Evolutionary conservation across 1,140 invertebrate genomes (phyloP), one percentile per base, ranked within the genome.

Genomic region (Halyomorpha halys): DNA sequence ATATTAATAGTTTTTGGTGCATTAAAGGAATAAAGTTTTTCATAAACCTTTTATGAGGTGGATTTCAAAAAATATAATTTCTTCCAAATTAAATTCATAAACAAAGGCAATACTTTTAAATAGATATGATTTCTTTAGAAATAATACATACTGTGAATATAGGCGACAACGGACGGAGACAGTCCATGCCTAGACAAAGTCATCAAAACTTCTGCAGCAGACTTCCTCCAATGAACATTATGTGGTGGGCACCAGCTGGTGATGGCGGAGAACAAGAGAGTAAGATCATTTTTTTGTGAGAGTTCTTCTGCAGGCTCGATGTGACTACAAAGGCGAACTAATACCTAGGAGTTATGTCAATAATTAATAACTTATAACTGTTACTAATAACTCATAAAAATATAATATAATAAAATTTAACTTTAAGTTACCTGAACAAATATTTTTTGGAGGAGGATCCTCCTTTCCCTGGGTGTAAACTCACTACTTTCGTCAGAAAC

Each of bases 181-280:
- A 98, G 80, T 47, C 94, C 93, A 78, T 98, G 94, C 71, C 92
- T 81, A 18, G 94, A 95, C 64, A 98, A 79, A 13, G 94, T 97
- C 82, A 97, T 94, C 62, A 98, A 78, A 63, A 98, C 92, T 82
- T 98, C 94, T 25, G 91, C 90, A 0, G 94, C 93, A 69, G 89
- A 95, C 77, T 97, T 97, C 66, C 96, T 83, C 97, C 97, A 99
- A 74, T 92, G 86, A 47, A 89, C 83, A 76, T 98, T 98, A 70
- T 96, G 86, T 15, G 86, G 80, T 11, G 91, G 89, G 77, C 94
- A 98, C 80, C 86, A 92, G 59, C 89, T 94, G 25, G 94, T 97
- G 62, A 98, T 96, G 44, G 94, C 96, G 70, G 92, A 94, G 76
- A 99, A 99, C 19, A 99, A 77, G 65, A 98, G 79, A 61, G 88